Conservation (phyloP, 2,113 vertebrate genomes). For the Cyphomyrus discorhynchus region DNA sequence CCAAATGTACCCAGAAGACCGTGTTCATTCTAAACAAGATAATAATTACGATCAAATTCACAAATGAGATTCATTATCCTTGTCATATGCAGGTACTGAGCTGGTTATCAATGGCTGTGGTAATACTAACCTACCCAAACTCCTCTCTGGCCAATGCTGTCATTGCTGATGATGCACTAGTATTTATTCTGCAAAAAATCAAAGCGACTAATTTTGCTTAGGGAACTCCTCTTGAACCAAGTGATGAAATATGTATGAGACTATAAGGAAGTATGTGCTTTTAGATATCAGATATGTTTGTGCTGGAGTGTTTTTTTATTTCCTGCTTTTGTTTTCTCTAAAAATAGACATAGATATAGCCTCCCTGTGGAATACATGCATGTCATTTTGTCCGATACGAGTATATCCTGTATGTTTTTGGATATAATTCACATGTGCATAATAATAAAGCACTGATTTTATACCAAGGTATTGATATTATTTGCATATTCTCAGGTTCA, state of each 20-base stretch:
- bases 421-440: background rate
- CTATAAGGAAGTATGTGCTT: background rate
- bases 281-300: background rate
- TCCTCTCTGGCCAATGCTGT: background rate
- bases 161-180: background rate
- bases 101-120: background rate
- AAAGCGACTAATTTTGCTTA: background rate
- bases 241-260: background rate
- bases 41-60: background rate
- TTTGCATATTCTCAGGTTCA: too few species aligned
- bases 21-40: background rate
- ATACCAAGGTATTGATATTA: background rate
- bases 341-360: background rate
- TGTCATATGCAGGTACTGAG: background rate
- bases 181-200: background rate
- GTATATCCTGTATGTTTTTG: background rate
- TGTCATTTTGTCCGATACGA: background rate
- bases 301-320: background rate
- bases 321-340: background rate
- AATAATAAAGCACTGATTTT: background rate
- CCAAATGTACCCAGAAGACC: background rate
- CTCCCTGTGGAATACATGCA: background rate
- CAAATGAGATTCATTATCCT: background rate
- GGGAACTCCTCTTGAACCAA: background rate
- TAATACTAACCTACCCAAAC: background rate